Evolutionary conservation across 2,113 vertebrate species (phyloP).

Genomic region (Oreochromis tanganicae): DNA sequence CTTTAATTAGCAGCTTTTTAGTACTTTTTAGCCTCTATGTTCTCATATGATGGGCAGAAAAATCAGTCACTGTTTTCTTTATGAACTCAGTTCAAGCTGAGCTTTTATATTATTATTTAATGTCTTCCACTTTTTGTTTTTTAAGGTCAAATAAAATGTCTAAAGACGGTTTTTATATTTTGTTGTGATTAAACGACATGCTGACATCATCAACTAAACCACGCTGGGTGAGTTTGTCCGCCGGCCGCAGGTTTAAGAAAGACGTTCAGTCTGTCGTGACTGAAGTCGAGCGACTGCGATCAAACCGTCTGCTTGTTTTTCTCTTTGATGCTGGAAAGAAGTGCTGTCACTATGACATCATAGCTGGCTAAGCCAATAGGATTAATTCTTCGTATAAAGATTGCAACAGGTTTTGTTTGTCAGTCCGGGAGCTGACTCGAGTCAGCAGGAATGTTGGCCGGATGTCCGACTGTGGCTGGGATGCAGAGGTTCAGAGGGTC

Average conservation of each 20-base stretch:
- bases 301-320: neutral
- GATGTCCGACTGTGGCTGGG: neutral
- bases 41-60: neutral
- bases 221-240: neutral
- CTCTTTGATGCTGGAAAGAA: neutral
- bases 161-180: neutral
- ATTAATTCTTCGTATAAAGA: neutral
- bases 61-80: neutral
- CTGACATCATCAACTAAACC: neutral
- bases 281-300: neutral
- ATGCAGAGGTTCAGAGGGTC: neutral
- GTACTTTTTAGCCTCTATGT: neutral
- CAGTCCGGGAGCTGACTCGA: neutral
- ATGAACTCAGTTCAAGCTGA: neutral
- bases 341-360: conserved; percentile 31
- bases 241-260: neutral
- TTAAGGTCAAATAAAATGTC: neutral
- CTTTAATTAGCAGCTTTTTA: neutral
- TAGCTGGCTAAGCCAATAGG: conserved; percentile 41
- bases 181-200: neutral
- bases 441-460: conserved; percentile 19
- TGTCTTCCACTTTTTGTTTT: neutral
- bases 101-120: neutral
- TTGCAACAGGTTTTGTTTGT: neutral
- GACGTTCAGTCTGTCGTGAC: neutral